Conservation (phyloP, 2,113 vertebrate genomes). For the Kryptolebias marmoratus region DNA sequence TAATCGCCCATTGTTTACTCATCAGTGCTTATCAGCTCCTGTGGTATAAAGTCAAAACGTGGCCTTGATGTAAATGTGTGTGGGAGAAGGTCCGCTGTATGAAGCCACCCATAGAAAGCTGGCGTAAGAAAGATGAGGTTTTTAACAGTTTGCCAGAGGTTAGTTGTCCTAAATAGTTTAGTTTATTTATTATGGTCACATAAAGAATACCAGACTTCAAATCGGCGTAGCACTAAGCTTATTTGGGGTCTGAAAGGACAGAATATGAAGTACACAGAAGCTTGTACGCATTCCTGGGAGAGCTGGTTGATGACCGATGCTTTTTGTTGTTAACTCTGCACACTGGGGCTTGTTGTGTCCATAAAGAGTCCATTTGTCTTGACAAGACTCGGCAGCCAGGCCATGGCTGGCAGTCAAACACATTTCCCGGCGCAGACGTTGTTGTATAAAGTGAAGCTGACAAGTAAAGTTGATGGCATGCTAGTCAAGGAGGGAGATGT, state of each 20-base stretch:
- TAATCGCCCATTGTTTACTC: slow-evolving; percentile 60
- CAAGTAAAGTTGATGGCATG: slow-evolving; percentile 6
- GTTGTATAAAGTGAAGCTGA: slow-evolving; percentile 14
- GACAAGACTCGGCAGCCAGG: slow-evolving; percentile 39
- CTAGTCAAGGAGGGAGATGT: slow-evolving; percentile 17
- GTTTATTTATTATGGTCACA: not conserved
- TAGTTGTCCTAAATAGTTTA: not conserved
- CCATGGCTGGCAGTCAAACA: slow-evolving; percentile 23
- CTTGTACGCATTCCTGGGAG: slow-evolving; percentile 15
- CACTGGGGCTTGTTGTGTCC: slow-evolving; percentile 43
- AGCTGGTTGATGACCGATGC: slow-evolving; percentile 13
- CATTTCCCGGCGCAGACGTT: slow-evolving; percentile 15
- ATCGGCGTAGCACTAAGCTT: not conserved
- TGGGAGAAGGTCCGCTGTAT: slow-evolving; percentile 6
- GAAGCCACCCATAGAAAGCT: not conserved
- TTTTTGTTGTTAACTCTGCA: slow-evolving; percentile 24
- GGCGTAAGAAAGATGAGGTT: not conserved
- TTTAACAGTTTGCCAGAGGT: too few species aligned
- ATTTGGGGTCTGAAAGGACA: not conserved
- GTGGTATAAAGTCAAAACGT: slow-evolving; percentile 35
- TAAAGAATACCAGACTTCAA: not conserved
- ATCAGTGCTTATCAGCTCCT: slow-evolving; percentile 57
- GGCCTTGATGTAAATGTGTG: slow-evolving; percentile 20
- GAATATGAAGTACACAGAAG: not conserved
- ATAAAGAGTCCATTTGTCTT: slow-evolving; percentile 52